These are phyloP conservation scores for Nineta flava DNA, from an alignment of 2,888 invertebrate genomes.

Conservation along the genomic window DNA sequence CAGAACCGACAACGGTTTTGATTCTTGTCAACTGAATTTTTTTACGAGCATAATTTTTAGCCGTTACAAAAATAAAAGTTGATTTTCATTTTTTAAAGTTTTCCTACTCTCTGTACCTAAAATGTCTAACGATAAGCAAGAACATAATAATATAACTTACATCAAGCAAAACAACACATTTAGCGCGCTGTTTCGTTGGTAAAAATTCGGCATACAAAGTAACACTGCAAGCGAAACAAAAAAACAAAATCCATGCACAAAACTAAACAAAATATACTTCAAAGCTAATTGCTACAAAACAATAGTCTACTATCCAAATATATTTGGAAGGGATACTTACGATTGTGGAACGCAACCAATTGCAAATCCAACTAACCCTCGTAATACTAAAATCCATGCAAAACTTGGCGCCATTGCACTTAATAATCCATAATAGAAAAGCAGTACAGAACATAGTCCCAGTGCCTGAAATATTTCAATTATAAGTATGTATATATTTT, in stretches of 20 bases:
- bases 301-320: conserved; percentile 8
- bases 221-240: conserved; percentile 44
- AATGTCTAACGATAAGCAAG: too few relatives aligned
- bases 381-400: conserved; percentile 75
- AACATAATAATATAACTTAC: conserved; percentile 38
- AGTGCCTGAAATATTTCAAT: conserved; percentile 47
- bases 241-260: conserved; percentile 11
- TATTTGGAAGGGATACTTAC: conserved; percentile 40
- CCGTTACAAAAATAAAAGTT: too few relatives aligned
- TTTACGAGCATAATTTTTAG: too few relatives aligned
- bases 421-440: conserved; percentile 81
- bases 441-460: conserved; percentile 71
- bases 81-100: too few relatives aligned
- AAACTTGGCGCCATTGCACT: conserved; percentile 86
- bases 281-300: conserved; percentile 9
- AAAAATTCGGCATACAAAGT: conserved; percentile 93
- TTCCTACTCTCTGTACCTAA: too few relatives aligned
- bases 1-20: too few relatives aligned
- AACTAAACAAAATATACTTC: conserved; percentile 11
- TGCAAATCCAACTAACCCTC: conserved; percentile 88
- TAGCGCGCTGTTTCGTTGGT: conserved; percentile 83
- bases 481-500: too few relatives aligned
- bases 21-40: too few relatives aligned
- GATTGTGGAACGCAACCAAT: conserved; percentile 95
- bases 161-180: conserved; percentile 88